Conservation (phyloP, 2,797 vertebrate species). For the Picus viridis region DNA sequence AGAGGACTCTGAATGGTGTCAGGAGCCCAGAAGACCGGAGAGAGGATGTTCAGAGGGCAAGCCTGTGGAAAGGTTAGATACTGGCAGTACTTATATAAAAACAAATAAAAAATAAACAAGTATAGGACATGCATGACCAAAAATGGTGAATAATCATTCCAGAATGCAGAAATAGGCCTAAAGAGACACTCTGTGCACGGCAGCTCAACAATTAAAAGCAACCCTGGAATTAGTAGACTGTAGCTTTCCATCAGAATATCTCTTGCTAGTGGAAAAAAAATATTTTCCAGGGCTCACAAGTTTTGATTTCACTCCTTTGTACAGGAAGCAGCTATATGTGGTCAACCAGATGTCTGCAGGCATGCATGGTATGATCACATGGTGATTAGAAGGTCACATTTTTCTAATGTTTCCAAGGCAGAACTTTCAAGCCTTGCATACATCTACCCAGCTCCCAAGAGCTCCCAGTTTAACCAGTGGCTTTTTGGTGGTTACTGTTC, state of each 20-base stretch:
- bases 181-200: neutral
- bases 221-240: neutral
- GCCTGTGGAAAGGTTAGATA: neutral
- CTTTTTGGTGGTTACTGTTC: neutral
- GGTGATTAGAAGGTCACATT: slow-evolving; percentile 36
- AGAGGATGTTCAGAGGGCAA: neutral
- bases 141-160: neutral
- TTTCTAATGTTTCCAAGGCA: slow-evolving; percentile 10
- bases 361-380: neutral
- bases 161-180: neutral
- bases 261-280: neutral
- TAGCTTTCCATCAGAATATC: neutral
- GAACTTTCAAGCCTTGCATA: slow-evolving; percentile 8
- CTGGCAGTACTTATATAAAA: neutral
- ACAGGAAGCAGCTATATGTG: neutral
- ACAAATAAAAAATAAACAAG: neutral
- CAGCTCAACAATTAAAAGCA: neutral
- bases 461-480: neutral
- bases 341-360: slow-evolving; percentile 38
- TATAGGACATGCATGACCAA: neutral
- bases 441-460: neutral
- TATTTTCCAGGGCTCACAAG: neutral
- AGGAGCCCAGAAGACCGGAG: neutral
- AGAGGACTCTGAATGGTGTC: neutral
- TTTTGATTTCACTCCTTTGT: neutral